A percentile compares a stretch with the other conserved stretches of the same genome.
Conservation (phyloP, 2,797 vertebrate species). For the Notolabrus celidotus region DNA sequence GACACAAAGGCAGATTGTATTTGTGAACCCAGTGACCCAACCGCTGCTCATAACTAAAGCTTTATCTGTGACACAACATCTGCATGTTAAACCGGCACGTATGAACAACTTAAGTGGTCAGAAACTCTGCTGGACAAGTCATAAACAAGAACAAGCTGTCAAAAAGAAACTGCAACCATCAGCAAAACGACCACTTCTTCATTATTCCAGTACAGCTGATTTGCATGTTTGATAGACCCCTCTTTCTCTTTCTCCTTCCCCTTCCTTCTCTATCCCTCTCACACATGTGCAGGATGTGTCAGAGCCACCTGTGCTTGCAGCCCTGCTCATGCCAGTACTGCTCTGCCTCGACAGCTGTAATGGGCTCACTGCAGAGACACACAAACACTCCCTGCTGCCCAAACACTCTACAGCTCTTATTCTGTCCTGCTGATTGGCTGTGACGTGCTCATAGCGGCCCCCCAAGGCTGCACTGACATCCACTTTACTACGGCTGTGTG, state of each 20-base stretch:
- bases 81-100: constrained; percentile 47
- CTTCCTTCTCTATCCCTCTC: neutral
- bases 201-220: constrained; percentile 5
- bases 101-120: constrained; percentile 22
- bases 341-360: constrained; percentile 48
- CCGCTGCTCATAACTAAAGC: constrained; percentile 46
- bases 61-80: constrained; percentile 76
- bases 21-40: constrained; percentile 54
- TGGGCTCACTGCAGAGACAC: constrained; percentile 53
- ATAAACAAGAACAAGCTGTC: constrained; percentile 21
- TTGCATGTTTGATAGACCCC: constrained; percentile 4
- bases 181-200: neutral
- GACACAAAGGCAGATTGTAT: constrained; percentile 72
- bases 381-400: constrained; percentile 56
- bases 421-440: constrained; percentile 70
- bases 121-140: constrained; percentile 20
- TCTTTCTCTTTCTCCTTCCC: neutral
- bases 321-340: constrained; percentile 37
- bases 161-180: constrained; percentile 21
- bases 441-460: constrained; percentile 68
- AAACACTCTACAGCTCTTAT: constrained; percentile 54
- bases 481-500: constrained; percentile 59
- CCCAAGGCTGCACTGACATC: constrained; percentile 67
- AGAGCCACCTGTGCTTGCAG: constrained; percentile 42
- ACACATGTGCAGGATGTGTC: constrained; percentile 11